Evolutionary conservation across 2,797 vertebrate genomes (phyloP).

Genomic region (Sciurus vulgaris): DNA sequence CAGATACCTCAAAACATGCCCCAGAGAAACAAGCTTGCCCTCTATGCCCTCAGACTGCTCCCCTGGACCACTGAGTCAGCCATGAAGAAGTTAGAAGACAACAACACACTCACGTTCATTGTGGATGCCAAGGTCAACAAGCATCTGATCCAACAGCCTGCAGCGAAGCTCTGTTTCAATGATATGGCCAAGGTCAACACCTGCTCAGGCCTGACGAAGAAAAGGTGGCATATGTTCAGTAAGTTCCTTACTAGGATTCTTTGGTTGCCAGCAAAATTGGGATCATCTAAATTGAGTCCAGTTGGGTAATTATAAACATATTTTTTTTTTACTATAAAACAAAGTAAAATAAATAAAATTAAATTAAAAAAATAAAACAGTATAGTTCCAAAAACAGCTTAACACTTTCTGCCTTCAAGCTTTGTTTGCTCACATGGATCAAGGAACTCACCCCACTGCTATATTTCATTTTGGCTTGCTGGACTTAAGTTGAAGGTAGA

Average conservation of each 20-base stretch:
- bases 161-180: neutral
- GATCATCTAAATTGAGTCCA: neutral
- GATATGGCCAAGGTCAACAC: neutral
- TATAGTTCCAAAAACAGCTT: neutral
- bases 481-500: neutral
- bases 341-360: neutral
- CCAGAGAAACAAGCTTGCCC: neutral
- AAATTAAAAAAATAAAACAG: neutral
- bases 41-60: too few species aligned
- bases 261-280: neutral
- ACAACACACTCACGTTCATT: neutral
- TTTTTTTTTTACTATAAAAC: neutral
- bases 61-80: neutral
- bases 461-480: neutral
- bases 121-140: neutral
- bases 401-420: neutral
- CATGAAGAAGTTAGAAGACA: neutral
- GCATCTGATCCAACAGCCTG: neutral
- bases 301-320: neutral
- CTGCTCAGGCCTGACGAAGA: neutral
- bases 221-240: neutral
- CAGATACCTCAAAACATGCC: neutral
- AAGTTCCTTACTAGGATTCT: neutral
- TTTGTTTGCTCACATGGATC: neutral
- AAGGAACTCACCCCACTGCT: neutral